phyloP scores from a whole-genome alignment of 1,140 invertebrate genomes.

The Rhagoletis pomonella region DNA sequence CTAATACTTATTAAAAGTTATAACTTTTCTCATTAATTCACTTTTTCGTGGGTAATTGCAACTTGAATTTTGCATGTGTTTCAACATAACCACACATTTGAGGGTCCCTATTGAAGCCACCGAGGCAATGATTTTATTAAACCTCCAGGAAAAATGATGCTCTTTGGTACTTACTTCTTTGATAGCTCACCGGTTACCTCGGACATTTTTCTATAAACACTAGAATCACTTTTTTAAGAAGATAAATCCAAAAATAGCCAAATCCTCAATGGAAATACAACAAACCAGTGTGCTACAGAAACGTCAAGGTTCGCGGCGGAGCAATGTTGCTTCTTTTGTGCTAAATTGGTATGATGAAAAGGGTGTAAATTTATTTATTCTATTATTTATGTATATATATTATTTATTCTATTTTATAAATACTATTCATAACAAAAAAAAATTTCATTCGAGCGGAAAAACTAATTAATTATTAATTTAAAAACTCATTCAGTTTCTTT shows the following conservation, averaged over 20 bases:
- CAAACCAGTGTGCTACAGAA: constrained; percentile 18
- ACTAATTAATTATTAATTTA: too few relatives aligned
- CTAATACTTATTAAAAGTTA: neutral
- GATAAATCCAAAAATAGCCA: constrained; percentile 8
- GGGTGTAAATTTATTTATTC: neutral
- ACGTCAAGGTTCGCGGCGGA: constrained; percentile 8
- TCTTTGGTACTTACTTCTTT: constrained; percentile 68
- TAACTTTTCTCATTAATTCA: neutral
- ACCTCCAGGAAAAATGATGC: constrained; percentile 55
- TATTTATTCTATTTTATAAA: neutral
- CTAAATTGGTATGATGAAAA: neutral
- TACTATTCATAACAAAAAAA: too few relatives aligned
- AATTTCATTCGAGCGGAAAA: too few relatives aligned
- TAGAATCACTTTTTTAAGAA: constrained; percentile 1
- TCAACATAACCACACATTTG: constrained; percentile 32
- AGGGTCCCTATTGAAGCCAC: neutral
- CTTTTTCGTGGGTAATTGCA: neutral
- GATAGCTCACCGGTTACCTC: constrained; percentile 70
- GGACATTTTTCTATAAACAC: constrained; percentile 59
- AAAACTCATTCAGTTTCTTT: too few relatives aligned
- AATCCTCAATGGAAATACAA: constrained; percentile 11
- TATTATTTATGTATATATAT: neutral
- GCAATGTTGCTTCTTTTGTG: neutral
- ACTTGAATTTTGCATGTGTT: constrained; percentile 25
- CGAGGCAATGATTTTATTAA: neutral